Evolutionary conservation across 2,113 vertebrate genomes (phyloP).

Genomic region (Lagopus muta): DNA sequence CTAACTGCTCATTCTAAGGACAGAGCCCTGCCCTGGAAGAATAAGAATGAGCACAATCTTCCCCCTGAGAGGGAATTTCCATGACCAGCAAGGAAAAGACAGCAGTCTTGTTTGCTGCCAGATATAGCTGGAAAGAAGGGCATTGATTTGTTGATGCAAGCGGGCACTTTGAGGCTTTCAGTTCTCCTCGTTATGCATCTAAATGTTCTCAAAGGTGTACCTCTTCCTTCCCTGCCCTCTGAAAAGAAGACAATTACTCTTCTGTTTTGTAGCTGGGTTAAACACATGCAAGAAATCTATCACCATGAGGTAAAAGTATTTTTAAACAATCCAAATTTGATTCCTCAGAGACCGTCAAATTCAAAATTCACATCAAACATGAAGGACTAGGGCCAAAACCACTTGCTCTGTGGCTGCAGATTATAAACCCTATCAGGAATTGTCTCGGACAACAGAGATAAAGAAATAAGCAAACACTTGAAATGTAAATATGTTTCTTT

Average conservation of each 20-base stretch:
- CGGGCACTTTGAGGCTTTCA: not conserved
- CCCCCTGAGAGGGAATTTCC: conserved; percentile 11
- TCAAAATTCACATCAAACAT: not conserved
- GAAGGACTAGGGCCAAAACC: not conserved
- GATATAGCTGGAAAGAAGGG: not conserved
- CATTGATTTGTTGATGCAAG: not conserved
- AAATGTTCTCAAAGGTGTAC: not conserved
- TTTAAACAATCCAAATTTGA: not conserved
- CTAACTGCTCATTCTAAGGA: not conserved
- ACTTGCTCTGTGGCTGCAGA: not conserved
- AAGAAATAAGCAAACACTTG: not conserved
- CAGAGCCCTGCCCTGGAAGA: not conserved
- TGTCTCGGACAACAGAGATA: not conserved
- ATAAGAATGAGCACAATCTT: not conserved
- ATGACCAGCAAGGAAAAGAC: not conserved
- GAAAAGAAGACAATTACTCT: not conserved
- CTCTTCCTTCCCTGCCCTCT: not conserved
- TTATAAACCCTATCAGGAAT: not conserved
- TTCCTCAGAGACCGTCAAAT: not conserved
- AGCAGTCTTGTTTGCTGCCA: not conserved
- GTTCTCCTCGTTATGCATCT: not conserved
- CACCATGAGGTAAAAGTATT: not conserved
- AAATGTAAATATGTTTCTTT: not conserved
- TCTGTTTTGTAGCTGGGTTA: not conserved
- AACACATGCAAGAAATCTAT: not conserved